Base-by-base conservation (phyloP, 2,113 vertebrate genomes). In the Tupaia tana region DNA sequence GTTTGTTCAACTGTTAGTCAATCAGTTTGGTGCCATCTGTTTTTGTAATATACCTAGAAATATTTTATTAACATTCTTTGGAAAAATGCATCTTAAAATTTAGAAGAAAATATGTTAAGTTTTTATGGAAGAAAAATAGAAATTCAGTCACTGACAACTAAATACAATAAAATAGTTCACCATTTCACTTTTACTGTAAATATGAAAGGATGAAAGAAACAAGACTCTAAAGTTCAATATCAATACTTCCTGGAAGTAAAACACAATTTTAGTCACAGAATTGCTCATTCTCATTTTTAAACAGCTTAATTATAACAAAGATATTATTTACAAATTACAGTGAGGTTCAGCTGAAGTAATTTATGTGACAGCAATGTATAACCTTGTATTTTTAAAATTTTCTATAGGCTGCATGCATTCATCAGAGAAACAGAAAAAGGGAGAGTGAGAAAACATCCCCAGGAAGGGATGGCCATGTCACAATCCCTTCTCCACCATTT, bases 211-310 rank as follows among this genome's bases (percentile, higher is more conserved):
- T 75, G 25, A 58, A 95, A 79, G 56, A 86, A 43, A 80, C 22
- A 82, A 81, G 6, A 29, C 4, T 67, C 58, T 58, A 88, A 84
- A 82, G n/a, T 78, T 91, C 90, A 85, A 22, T 58, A 64, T 71
- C 43, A 86, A 7, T 16, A n/a, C 59, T 54, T 86, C n/a, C 63
- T 22, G 61, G 91, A 89, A 84, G 27, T 15, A 93, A 88, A 96
- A 31, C 9, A 88, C 25, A 61, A 77, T 93, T 89, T 73, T 80
- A 22, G 12, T 67, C 73, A 88, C 13, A 90, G n/a, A 86, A 81
- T 89, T 94, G 34, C 4, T 82, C 63, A 27, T 91, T 86, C 22
- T 90, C 54, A 80, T 56, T 71, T 93, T 94, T 80, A 66, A 91
- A 75, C 58, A 89, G 43, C 19, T 95, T 83, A 34, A 24, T 89